Evolutionary conservation across 2,797 vertebrate species (phyloP).

Genomic region (Adrianichthys oophorus): DNA sequence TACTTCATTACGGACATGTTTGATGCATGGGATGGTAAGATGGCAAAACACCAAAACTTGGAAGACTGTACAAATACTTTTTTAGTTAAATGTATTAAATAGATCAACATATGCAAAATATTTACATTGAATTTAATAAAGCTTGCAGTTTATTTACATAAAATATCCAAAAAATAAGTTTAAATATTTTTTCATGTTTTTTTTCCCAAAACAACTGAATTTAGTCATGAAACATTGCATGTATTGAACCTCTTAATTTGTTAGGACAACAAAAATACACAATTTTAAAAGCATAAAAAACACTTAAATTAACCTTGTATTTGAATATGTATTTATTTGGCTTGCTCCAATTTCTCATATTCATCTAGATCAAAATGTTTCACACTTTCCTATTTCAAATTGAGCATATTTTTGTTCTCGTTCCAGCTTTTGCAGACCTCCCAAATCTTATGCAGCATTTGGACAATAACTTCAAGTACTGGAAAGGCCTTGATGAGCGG

Average conservation of each 20-base stretch:
- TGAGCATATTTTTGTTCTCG: slow-evolving; percentile 20
- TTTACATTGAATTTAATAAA: neutral
- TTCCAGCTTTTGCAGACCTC: slow-evolving; percentile 90
- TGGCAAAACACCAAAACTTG: neutral
- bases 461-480: slow-evolving; percentile 98
- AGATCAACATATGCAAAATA: too few species aligned
- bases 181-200: too few species aligned
- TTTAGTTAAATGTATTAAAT: neutral
- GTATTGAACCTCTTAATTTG: too few species aligned
- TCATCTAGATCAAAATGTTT: neutral
- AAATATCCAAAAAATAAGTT: too few species aligned
- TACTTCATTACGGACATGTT: slow-evolving; percentile 99
- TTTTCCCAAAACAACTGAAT: too few species aligned
- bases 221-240: too few species aligned
- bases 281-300: too few species aligned
- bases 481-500: slow-evolving; percentile 92
- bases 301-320: too few species aligned
- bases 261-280: too few species aligned
- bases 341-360: too few species aligned
- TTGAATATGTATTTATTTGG: too few species aligned
- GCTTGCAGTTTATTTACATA: too few species aligned
- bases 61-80: neutral
- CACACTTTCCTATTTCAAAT: neutral
- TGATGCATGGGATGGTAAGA: slow-evolving; percentile 95
- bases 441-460: slow-evolving; percentile 96